Evolutionary conservation across 2,888 invertebrate species (phyloP).

Genomic region (Phalera bucephala): DNA sequence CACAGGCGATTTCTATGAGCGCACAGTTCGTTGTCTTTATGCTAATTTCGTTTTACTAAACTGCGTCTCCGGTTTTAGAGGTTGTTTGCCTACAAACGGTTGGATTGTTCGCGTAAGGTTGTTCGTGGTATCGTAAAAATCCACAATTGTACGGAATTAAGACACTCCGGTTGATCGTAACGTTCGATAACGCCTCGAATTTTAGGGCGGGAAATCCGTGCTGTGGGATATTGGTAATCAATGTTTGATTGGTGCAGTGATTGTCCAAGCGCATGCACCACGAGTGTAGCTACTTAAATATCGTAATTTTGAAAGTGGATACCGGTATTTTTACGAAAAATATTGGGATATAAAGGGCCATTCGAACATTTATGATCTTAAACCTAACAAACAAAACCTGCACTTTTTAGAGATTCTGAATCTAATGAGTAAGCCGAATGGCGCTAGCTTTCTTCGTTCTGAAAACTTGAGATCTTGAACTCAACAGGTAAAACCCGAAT

Average conservation of each 20-base stretch:
- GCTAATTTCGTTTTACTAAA: slow-evolving; percentile 51
- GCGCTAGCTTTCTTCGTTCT: too few relatives aligned
- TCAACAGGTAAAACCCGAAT: too few relatives aligned
- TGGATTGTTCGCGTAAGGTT: slow-evolving; percentile 31
- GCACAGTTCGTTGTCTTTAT: slow-evolving; percentile 45
- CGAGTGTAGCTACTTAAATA: neutral
- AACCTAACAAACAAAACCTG: too few relatives aligned
- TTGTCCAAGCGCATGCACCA: neutral
- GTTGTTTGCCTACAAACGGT: slow-evolving; percentile 44
- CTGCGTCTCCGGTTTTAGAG: slow-evolving; percentile 45
- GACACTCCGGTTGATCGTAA: slow-evolving; percentile 29
- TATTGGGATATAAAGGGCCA: too few relatives aligned
- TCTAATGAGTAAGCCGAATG: too few relatives aligned
- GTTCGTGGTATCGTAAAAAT: slow-evolving; percentile 33
- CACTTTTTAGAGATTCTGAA: too few relatives aligned
- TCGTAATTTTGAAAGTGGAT: too few relatives aligned
- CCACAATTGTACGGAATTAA: slow-evolving; percentile 34
- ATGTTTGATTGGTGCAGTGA: neutral
- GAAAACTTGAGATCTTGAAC: too few relatives aligned
- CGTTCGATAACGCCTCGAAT: slow-evolving; percentile 15
- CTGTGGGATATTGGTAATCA: slow-evolving; percentile 1
- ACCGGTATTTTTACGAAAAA: too few relatives aligned
- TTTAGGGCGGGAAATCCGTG: slow-evolving; percentile 8
- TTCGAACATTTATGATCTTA: too few relatives aligned
- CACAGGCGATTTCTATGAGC: slow-evolving; percentile 48